Evolutionary conservation across 2,797 vertebrate genomes (phyloP), one percentile per base, ranked within the genome.

Genomic region (Crenichthys baileyi): DNA sequence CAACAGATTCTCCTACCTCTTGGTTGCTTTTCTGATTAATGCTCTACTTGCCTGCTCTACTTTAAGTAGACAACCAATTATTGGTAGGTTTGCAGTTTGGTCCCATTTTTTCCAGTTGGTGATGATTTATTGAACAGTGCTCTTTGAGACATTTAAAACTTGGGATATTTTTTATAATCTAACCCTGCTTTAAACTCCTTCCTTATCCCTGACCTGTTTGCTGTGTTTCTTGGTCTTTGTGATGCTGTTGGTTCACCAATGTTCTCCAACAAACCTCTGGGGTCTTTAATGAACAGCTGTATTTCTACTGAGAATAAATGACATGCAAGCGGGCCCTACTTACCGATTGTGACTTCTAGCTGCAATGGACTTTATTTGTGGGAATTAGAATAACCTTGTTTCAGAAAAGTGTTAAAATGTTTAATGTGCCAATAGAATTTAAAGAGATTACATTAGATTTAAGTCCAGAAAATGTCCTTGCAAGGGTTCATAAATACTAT

Each of bases 401-500:
- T 68, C 20, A 41, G 22, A 15, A 68, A 41, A 44, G 22, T 41
- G 18, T 67, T 24, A n/a, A 36, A 65, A 67, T 67, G 36, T 12
- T 24, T 44, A 41, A 5, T 41, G 39, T 68, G 39, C 22, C 36
- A 13, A 13, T 44, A 41, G n/a, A 68, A 68, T n/a, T 48, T 46
- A 13, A 48, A 24, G 22, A n/a, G 41, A 13, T 1, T 4, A n/a
- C 22, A 60, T 29, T 26, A 20, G 2, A 73, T n/a, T 56, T n/a
- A 0, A 39, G 73, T 77, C 20, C 73, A 61, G 24, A 0, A 1
- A 36, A 0, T 39, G 63, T 29, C 68, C 74, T 72, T 41, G 60
- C 63, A 16, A 39, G 77, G 73, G 53, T 55, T 44, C 50, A 77
- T 72, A 41, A 70, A 68, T 70, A 26, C 67, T 74, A 44, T 61